Base-by-base conservation (phyloP, 2,113 vertebrate species). In the Vidua chalybeata region DNA sequence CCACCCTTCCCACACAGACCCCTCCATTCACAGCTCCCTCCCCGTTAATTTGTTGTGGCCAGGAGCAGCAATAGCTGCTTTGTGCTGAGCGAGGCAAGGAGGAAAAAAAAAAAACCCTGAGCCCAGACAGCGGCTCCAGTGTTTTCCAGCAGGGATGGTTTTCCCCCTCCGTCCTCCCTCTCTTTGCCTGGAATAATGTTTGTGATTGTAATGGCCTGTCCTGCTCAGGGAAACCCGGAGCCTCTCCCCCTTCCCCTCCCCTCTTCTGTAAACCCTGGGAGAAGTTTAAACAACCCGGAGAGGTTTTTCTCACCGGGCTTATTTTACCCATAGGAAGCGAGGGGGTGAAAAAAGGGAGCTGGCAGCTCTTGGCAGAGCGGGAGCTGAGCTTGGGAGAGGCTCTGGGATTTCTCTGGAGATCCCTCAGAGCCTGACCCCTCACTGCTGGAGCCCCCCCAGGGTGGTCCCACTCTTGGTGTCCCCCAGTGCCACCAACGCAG, bases 141-240 rank as follows among this genome's bases (percentile, higher is more conserved):
- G 96, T 98, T 96, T 94, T 76, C 93, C 22, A 31, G 63, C 95
- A 89, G 96, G 91, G 87, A 87, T 88, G 95, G 93, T 71, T 88
- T 76, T 67, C 71, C 77, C 58, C 82, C 91, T 77, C 84, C 33
- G 8, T 74, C 19, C 92, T 74, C 88, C 73, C 92, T 75, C 93
- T 64, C 46, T 59, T 39, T 81, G 63, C 94, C 95, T 80, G 89
- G 94, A 97, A 94, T 90, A 87, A 95, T 94, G 91, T 94, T 97
- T 91, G 92, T 90, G 87, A 96, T 94, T 96, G 84, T 91, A 67
- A 33, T 37, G 63, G 93, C 76, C 90, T 37, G 43, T 94, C 94
- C 89, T 46, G 82, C 84, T 45, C 84, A 37, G 93, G 89, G 90
- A 93, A 95, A 73, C 69, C 78, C 93, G 6, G 87, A 71, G 45